A percentile compares a stretch with the other conserved stretches of the same genome.
Evolutionary conservation across 1,140 invertebrate species (phyloP).

Genomic region (Platyscapa corneri): DNA sequence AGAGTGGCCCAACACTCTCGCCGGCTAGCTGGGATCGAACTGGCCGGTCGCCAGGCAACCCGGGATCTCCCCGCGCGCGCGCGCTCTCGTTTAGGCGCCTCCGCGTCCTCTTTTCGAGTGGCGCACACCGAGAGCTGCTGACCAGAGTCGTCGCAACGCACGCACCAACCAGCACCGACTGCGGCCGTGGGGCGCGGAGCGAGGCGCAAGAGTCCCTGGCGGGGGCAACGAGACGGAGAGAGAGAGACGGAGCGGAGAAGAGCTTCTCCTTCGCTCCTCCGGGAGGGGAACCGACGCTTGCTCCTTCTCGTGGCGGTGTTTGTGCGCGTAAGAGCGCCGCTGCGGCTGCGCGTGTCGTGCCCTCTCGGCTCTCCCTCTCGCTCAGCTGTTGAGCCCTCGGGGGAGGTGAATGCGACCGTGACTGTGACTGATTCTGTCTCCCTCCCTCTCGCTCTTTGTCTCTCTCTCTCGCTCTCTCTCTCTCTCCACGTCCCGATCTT

Average conservation of each 20-base stretch:
- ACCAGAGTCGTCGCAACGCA: slow-evolving; percentile 16
- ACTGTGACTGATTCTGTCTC: neutral
- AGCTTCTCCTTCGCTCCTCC: neutral
- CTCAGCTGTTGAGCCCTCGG: slow-evolving; percentile 29
- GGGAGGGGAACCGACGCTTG: slow-evolving; percentile 9
- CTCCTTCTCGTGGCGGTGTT: neutral
- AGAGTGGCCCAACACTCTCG: slow-evolving; percentile 56
- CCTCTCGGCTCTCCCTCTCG: neutral
- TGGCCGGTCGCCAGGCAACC: slow-evolving; percentile 74
- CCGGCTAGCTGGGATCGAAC: slow-evolving; percentile 74
- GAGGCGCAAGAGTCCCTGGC: neutral
- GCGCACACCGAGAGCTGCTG: slow-evolving; percentile 24
- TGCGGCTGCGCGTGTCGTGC: neutral
- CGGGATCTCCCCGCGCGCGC: slow-evolving; percentile 25
- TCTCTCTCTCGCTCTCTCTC: neutral
- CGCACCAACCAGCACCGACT: slow-evolving; percentile 40
- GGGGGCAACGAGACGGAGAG: neutral
- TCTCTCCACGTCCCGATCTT: slow-evolving; percentile 22
- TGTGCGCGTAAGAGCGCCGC: neutral
- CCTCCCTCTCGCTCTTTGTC: neutral
- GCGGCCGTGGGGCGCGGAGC: slow-evolving; percentile 5
- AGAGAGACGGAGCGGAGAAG: slow-evolving; percentile 8
- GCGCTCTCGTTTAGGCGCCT: too few species aligned
- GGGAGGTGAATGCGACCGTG: slow-evolving; percentile 23
- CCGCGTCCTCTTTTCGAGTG: neutral